Evolutionary conservation across 2,113 vertebrate species (phyloP), one percentile per base, ranked within the genome.

Genomic region (Acrocephalus kingi): DNA sequence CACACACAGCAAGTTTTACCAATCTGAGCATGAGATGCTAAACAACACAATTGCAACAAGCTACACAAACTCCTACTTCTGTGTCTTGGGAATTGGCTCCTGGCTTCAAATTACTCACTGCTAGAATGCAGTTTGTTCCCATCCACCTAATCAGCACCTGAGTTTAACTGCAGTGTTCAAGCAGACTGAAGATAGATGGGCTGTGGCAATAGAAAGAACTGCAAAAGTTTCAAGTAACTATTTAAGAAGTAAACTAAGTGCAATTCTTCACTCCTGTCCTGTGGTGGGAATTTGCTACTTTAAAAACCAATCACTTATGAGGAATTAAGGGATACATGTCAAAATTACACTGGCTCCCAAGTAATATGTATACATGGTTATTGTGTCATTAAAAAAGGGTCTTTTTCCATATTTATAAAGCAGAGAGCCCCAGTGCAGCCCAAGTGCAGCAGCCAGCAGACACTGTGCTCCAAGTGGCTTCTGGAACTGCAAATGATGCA

Each of bases 21-120:
- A 28, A 48, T 66, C 41, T 67, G 48, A 86, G 73, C 27, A 24
- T 0, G 28, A 74, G 76, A n/a, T 30, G 56, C 72, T 49, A 78
- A 93, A 67, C 59, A 93, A 74, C 0, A 6, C 59, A 61, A 48
- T 2, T 48, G 75, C 78, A 73, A 75, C 39, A 37, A 91, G 66
- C 71, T 18, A 30, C 17, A n/a, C 84, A 7, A 4, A 7, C 48
- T 73, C 51, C 59, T 25, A 41, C 41, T 62, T 11, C 74, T 84
- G n/a, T 21, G 55, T 68, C 79, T 64, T 52, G 79, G 88, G 93
- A 93, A 86, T 9, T 74, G 71, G 59, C 85, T 95, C 51, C 77
- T 79, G 77, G 87, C 87, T 82, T 89, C 77, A 64, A 62, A 82
- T 89, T 82, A 78, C 90, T 95, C 64, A 39, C 24, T 78, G 73